A percentile compares a stretch with the other conserved stretches of the same genome.
Conservation (phyloP, 2,888 invertebrate species). For the Halictus ligatus region DNA sequence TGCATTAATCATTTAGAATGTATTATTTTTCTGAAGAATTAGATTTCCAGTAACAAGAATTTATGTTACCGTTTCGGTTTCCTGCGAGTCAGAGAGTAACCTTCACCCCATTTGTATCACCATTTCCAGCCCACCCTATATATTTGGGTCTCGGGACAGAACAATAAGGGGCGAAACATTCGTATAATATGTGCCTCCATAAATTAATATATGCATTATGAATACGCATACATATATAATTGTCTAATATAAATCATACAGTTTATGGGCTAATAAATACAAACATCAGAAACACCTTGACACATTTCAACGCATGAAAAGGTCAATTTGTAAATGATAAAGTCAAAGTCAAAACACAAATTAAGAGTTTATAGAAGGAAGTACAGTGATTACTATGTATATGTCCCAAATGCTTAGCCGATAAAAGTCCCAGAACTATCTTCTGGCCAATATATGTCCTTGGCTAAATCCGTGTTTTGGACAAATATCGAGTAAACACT, state of each 20-base stretch:
- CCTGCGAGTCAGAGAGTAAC: neutral
- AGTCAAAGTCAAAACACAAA: neutral
- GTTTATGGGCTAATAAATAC: neutral
- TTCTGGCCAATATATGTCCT: too few species aligned
- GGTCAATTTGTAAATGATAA: too few species aligned
- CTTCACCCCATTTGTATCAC: neutral
- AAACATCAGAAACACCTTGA: neutral
- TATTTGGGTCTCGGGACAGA: neutral
- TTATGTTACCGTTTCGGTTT: neutral
- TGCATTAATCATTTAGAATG: neutral
- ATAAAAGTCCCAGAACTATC: too few species aligned
- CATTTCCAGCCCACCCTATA: neutral
- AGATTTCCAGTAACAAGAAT: neutral
- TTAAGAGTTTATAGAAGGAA: neutral
- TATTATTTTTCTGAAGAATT: neutral
- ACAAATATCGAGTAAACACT: too few species aligned
- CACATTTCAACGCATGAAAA: neutral
- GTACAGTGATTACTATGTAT: too few species aligned
- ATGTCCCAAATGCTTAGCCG: too few species aligned
- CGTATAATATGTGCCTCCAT: neutral
- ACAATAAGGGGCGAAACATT: slow-evolving; percentile 4
- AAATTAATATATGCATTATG: neutral
- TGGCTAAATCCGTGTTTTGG: too few species aligned
- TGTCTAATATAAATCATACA: neutral
- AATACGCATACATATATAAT: neutral